Conservation (phyloP, 2,797 vertebrate species). For the Hephaestus fuliginosus region DNA sequence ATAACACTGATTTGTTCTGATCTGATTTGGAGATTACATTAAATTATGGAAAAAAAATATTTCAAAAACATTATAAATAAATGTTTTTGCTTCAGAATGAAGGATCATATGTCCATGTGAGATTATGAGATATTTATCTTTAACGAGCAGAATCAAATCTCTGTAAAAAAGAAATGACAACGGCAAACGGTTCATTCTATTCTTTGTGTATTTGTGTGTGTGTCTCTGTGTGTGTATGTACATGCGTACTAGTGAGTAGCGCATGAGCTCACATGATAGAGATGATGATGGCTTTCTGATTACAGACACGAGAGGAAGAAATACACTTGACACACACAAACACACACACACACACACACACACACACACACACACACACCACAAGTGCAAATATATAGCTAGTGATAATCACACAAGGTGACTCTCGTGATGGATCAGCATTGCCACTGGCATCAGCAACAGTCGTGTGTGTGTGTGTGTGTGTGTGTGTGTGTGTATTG, state of each 20-base stretch:
- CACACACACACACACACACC: slow-evolving; percentile 3
- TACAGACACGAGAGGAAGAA: neutral
- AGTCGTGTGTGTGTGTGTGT: slow-evolving; percentile 24
- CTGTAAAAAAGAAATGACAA: neutral
- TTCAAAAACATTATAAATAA: no score
- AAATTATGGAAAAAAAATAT: no score
- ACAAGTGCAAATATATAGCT: slow-evolving; percentile 28
- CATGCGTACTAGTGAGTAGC: neutral
- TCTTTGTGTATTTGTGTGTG: no score
- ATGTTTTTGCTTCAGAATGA: neutral
- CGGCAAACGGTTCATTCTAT: no score
- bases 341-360: neutral
- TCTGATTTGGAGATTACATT: no score
- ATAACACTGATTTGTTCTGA: no score
- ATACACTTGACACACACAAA: neutral
- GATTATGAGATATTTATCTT: no score
- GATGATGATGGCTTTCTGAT: slow-evolving; percentile 12
- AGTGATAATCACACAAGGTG: slow-evolving; percentile 60
- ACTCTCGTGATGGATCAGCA: slow-evolving; percentile 57
- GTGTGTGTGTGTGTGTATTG: slow-evolving; percentile 13
- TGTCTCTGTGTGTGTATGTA: neutral
- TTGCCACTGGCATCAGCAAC: slow-evolving; percentile 46
- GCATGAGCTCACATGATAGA: neutral
- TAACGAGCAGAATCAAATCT: neutral
- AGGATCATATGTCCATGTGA: neutral